Conservation (phyloP, 1,140 invertebrate species). For the Paraescarpia echinospica region DNA sequence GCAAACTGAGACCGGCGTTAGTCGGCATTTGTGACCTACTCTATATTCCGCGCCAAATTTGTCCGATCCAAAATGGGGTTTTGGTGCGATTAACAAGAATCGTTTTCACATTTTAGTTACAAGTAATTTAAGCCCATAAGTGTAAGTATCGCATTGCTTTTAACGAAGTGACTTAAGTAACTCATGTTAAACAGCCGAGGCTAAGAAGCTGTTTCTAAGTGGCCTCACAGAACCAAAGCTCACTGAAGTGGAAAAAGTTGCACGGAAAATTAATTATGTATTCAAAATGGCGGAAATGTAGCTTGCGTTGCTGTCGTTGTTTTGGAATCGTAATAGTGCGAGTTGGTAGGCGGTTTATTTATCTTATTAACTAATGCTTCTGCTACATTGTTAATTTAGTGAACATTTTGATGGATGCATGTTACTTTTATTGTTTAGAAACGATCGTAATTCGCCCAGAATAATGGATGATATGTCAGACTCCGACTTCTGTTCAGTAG, state of each 20-base stretch:
- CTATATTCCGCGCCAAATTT: background rate
- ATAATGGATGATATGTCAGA: background rate
- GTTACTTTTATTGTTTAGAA: background rate
- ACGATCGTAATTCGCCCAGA: background rate
- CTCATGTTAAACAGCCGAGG: background rate
- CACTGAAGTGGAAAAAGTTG: background rate
- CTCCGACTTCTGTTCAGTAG: too few species aligned
- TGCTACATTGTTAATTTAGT: background rate
- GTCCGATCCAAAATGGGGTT: background rate
- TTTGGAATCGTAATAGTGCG: background rate
- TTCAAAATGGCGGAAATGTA: background rate
- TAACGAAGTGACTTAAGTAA: background rate
- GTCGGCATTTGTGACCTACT: background rate
- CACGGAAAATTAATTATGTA: background rate
- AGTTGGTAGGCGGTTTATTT: background rate
- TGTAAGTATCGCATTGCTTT: background rate
- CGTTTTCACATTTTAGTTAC: background rate
- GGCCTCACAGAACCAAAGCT: background rate
- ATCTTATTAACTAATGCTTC: background rate
- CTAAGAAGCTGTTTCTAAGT: background rate
- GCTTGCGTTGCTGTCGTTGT: background rate
- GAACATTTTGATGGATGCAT: background rate
- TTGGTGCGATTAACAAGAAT: background rate
- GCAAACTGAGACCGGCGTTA: background rate
- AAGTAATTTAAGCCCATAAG: background rate